Evolutionary conservation across 2,113 vertebrate genomes (phyloP).

Genomic region (Pituophis catenifer): DNA sequence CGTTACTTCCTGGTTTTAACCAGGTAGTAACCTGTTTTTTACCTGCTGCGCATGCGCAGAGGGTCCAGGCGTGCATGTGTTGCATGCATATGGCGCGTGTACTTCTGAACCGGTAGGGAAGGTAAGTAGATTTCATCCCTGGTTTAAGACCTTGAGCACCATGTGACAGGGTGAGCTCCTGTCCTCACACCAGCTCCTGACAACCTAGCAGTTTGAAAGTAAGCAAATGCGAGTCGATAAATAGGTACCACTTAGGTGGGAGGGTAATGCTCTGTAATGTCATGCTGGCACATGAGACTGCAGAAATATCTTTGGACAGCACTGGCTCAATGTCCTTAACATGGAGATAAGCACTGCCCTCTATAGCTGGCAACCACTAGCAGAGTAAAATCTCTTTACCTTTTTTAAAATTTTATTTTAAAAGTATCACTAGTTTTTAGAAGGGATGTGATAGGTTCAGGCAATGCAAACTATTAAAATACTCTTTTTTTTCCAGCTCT

Average conservation of each 20-base stretch:
- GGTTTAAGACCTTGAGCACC: background rate
- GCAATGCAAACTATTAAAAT: background rate
- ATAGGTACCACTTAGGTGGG: background rate
- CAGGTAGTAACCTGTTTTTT: no score
- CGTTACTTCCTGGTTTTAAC: no score
- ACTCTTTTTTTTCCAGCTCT: slow-evolving; percentile 54
- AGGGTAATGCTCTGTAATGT: background rate
- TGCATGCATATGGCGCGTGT: no score
- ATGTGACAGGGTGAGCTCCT: background rate
- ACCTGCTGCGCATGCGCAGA: no score
- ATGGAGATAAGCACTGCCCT: background rate
- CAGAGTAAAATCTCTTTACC: background rate
- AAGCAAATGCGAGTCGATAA: background rate
- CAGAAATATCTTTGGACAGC: background rate
- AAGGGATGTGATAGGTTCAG: background rate
- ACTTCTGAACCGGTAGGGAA: no score
- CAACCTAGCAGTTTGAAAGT: background rate
- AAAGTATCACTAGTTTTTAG: background rate
- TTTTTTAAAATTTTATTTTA: background rate
- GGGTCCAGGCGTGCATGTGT: no score
- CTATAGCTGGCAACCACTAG: background rate
- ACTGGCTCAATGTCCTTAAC: background rate
- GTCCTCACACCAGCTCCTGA: background rate
- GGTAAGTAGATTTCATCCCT: no score
- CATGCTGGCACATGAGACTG: background rate